Evolutionary conservation across 2,888 invertebrate genomes (phyloP).

Genomic region (Microctonus brassicae): DNA sequence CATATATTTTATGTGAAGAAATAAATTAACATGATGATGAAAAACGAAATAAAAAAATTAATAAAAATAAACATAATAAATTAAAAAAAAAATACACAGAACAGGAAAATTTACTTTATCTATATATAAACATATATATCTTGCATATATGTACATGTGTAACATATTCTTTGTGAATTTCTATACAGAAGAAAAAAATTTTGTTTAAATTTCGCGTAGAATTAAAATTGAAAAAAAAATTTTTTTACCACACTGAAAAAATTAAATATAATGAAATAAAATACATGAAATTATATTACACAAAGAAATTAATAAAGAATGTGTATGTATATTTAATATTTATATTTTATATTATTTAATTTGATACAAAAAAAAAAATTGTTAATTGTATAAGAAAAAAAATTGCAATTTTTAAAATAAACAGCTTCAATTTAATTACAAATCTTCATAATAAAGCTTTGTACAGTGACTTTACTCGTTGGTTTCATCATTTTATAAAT

Average conservation of each 20-base stretch:
- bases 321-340: not conserved
- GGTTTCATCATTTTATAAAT: no score
- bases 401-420: no score
- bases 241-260: not conserved
- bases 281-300: not conserved
- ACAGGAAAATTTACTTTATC: not conserved
- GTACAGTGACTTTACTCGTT: no score
- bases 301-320: not conserved
- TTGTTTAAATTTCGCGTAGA: not conserved
- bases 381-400: not conserved
- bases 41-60: constrained; percentile 9
- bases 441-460: no score
- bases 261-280: not conserved
- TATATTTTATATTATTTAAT: not conserved
- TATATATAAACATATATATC: not conserved
- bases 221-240: not conserved
- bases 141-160: not conserved
- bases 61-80: not conserved
- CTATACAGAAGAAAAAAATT: not conserved
- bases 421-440: no score
- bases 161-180: not conserved
- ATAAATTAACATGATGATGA: not conserved
- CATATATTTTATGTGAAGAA: constrained; percentile 22
- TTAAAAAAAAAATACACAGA: not conserved
- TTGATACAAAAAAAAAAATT: no score